Evolutionary conservation across 2,113 vertebrate species (phyloP).

Genomic region (Cyphomyrus discorhynchus): DNA sequence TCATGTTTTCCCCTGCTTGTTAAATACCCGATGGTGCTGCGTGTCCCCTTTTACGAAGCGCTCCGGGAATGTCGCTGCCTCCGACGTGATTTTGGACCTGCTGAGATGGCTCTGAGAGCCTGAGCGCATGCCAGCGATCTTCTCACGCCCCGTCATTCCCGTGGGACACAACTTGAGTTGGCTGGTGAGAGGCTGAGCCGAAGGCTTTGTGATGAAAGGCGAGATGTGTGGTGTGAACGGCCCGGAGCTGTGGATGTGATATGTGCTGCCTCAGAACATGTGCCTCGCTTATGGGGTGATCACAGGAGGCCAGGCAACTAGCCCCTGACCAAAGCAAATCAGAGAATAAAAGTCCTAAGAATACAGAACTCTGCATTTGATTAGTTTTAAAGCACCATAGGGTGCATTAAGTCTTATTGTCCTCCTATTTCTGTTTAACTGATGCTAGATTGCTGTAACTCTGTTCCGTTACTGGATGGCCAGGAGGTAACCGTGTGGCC

Average conservation of each 20-base stretch:
- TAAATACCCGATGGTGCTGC: neutral
- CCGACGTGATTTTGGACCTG: slow-evolving; percentile 7
- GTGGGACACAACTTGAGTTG: neutral
- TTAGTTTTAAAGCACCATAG: neutral
- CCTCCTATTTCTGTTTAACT: neutral
- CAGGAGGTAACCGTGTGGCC: neutral
- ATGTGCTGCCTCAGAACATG: neutral
- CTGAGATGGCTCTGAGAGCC: slow-evolving; percentile 14
- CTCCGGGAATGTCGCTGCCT: neutral
- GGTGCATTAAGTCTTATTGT: neutral
- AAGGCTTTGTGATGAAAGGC: neutral
- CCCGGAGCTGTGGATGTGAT: neutral
- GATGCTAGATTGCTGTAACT: neutral
- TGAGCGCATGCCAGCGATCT: neutral
- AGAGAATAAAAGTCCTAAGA: neutral
- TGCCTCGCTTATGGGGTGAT: neutral
- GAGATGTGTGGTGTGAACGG: neutral
- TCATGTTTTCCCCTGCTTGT: neutral
- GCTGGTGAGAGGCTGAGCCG: neutral
- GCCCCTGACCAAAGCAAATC: neutral
- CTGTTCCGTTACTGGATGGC: neutral
- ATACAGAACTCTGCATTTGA: neutral
- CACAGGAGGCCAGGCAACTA: neutral
- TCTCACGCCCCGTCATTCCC: neutral
- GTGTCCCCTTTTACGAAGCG: neutral